Evolutionary conservation across 2,888 invertebrate genomes (phyloP).

Genomic region (Hypolimnas misippus): DNA sequence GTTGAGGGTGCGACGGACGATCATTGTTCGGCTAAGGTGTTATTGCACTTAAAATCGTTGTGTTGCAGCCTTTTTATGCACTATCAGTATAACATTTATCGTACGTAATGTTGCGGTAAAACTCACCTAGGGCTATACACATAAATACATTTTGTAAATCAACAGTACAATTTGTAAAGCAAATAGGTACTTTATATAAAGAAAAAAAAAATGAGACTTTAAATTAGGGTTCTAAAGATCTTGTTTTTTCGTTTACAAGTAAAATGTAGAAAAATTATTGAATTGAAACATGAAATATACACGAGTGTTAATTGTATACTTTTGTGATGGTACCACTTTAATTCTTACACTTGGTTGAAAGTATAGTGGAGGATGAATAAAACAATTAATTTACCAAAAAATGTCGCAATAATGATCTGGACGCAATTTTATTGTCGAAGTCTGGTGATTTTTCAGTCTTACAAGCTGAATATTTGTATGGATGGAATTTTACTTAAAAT

Average conservation of each 20-base stretch:
- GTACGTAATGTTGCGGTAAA: not conserved
- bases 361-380: not conserved
- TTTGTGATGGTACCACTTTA: not conserved
- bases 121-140: not conserved
- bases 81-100: not conserved
- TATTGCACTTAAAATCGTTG: not conserved
- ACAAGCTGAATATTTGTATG: slow-evolving; percentile 51
- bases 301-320: not conserved
- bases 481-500: slow-evolving; percentile 54
- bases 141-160: not conserved
- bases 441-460: slow-evolving; percentile 66
- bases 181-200: not conserved
- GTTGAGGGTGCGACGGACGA: not conserved
- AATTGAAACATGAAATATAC: too few species aligned
- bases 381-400: not conserved
- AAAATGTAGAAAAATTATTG: not conserved
- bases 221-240: too few species aligned
- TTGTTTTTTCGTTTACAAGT: not conserved
- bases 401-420: slow-evolving; percentile 47
- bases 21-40: not conserved
- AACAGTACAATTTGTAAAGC: not conserved
- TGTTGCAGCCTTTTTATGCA: not conserved
- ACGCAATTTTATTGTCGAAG: slow-evolving; percentile 71
- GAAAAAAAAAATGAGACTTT: not conserved
- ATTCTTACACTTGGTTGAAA: not conserved